A percentile compares a stretch with the other conserved stretches of the same genome.
These are phyloP conservation scores for Drosophila littoralis DNA, from an alignment of 1,140 invertebrate species.

Conservation along the genomic window DNA sequence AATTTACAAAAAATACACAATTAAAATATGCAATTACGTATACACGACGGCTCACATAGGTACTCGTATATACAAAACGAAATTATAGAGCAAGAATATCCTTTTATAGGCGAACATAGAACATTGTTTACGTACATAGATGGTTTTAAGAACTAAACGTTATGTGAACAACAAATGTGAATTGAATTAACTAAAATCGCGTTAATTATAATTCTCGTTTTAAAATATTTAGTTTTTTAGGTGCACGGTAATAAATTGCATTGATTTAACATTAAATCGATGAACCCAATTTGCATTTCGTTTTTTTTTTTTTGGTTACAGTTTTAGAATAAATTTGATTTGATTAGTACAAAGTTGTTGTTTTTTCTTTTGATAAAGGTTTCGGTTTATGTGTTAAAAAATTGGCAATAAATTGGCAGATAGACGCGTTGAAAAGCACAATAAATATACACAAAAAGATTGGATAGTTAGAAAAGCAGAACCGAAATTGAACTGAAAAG, in stretches of 20 bases:
- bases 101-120: constrained; percentile 42
- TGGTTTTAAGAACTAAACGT: constrained; percentile 39
- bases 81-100: constrained; percentile 55
- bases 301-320: constrained; percentile 16
- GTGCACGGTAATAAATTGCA: constrained; percentile 77
- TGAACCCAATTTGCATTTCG: constrained; percentile 44
- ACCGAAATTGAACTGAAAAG: constrained; percentile 28
- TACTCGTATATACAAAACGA: constrained; percentile 77
- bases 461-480: constrained; percentile 27
- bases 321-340: constrained; percentile 47
- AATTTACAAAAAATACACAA: constrained; percentile 83
- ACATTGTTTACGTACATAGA: constrained; percentile 47
- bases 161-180: constrained; percentile 44
- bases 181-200: constrained; percentile 30
- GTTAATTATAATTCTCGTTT: constrained; percentile 13
- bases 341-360: constrained; percentile 28
- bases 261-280: constrained; percentile 70
- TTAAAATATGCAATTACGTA: constrained; percentile 71
- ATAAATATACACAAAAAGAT: constrained; percentile 47
- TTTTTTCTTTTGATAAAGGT: constrained; percentile 1
- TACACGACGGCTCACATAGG: constrained; percentile 65
- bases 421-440: constrained; percentile 47
- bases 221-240: constrained; percentile 28
- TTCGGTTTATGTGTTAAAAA: constrained; percentile 1
- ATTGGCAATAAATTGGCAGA: constrained; percentile 71